Conservation (phyloP, 2,797 vertebrate species). For the Steatocranus sp. region DNA sequence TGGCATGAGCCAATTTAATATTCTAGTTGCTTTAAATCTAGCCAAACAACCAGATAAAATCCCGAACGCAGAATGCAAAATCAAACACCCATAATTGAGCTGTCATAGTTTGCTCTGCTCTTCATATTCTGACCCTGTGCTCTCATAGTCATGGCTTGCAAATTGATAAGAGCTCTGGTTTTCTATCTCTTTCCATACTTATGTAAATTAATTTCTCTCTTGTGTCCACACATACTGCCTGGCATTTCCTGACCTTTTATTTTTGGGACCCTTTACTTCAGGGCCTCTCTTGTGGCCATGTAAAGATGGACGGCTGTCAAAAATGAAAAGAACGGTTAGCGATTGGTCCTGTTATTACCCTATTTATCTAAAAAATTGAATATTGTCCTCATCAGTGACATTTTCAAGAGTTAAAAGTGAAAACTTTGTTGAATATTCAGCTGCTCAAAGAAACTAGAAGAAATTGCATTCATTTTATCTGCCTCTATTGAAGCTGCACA, state of each 20-base stretch:
- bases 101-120: not conserved
- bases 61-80: not conserved
- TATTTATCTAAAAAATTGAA: not conserved
- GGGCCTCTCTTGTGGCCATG: not conserved
- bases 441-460: not conserved
- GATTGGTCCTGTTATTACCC: not conserved
- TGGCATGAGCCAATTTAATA: not conserved
- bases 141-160: not conserved
- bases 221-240: not conserved
- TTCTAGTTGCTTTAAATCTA: not conserved
- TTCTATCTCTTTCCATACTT: constrained; percentile 9
- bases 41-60: not conserved
- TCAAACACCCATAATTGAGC: not conserved
- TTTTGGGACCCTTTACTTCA: not conserved
- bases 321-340: not conserved
- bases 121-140: not conserved
- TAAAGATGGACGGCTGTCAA: not conserved
- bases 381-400: not conserved
- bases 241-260: constrained; percentile 11
- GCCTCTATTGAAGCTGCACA: not conserved
- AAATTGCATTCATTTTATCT: not conserved
- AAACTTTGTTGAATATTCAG: not conserved
- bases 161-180: not conserved
- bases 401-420: not conserved
- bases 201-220: not conserved